Evolutionary conservation across 92 coral and sea anemone genomes (phyloP), one percentile per base, ranked within the genome.

Genomic region (Parazoanthus swiftii): DNA sequence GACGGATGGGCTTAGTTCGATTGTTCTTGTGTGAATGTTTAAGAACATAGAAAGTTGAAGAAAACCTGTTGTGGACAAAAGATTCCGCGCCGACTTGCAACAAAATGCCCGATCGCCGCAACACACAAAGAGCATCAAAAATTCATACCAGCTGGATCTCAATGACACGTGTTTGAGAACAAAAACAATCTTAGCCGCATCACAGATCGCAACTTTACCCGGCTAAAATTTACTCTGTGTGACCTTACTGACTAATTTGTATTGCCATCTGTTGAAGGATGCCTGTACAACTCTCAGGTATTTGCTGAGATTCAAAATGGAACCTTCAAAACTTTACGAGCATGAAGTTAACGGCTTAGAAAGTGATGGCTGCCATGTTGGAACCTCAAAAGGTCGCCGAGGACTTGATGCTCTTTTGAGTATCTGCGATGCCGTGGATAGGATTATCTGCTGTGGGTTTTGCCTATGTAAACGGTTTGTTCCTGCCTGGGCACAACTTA

Each of bases 371-470:
- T 16, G 87, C 43, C 87, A 33, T 26, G 66, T 71, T 84, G 65
- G 46, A 16, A 46, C 87, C 5, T 6, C 87, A 1, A 84, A 71
- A 72, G 87, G 87, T 84, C 87, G 77, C 21, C 35, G 66, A 72
- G 46, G 79, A 44, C 75, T n/a, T 3, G 56, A 18, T 86, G 74
- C 72, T 66, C 74, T 86, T 75, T 77, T 51, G 33, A 38, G 43
- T 76, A 21, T 93, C 48, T 95, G 96, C 80, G 74, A 91, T 54
- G 91, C 88, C 74, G 89, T 95, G 16, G 98, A 95, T 85, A 80
- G 85, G 18, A 4, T 91, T 38, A 65, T 93, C 21, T 95, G 98
- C 68, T 95, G 98, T 78, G 96, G 98, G 8, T 90, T 91, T 50
- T 86, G 88, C 46, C 43, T 93, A 26, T 95, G 98, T 77, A 88